Percentiles rank a stretch among this genome's conserved stretches.
Conservation (phyloP, 2,113 vertebrate genomes). For the Machaerirhynchus nigripectus region DNA sequence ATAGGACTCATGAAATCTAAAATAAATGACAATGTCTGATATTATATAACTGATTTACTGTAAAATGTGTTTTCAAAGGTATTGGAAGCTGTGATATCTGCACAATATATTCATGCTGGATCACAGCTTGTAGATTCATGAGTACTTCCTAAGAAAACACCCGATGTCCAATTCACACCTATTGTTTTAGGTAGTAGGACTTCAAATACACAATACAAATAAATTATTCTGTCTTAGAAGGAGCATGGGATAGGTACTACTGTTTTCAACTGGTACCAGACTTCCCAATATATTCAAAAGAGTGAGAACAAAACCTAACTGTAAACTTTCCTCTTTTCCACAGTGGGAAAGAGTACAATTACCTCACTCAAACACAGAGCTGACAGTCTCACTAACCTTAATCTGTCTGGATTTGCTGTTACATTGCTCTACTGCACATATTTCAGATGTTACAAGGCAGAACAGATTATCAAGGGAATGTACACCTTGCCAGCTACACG, state of each 20-base stretch:
- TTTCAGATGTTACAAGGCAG: not conserved
- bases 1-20: not conserved
- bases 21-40: not conserved
- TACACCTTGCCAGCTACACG: not conserved
- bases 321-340: not conserved
- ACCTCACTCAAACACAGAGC: not conserved
- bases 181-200: not conserved
- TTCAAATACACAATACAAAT: not conserved
- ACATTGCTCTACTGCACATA: not conserved
- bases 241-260: not conserved
- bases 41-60: not conserved
- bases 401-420: not conserved
- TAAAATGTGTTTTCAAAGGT: not conserved
- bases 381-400: not conserved
- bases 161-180: not conserved
- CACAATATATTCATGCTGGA: not conserved
- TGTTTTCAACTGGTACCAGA: not conserved
- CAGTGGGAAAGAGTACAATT: not conserved
- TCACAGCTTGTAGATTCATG: not conserved
- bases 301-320: not conserved
- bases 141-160: not conserved
- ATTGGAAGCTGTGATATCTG: not conserved
- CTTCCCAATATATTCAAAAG: not conserved
- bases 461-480: not conserved
- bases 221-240: not conserved